Base-by-base conservation (phyloP, 2,797 vertebrate species). In the Allobates femoralis region DNA sequence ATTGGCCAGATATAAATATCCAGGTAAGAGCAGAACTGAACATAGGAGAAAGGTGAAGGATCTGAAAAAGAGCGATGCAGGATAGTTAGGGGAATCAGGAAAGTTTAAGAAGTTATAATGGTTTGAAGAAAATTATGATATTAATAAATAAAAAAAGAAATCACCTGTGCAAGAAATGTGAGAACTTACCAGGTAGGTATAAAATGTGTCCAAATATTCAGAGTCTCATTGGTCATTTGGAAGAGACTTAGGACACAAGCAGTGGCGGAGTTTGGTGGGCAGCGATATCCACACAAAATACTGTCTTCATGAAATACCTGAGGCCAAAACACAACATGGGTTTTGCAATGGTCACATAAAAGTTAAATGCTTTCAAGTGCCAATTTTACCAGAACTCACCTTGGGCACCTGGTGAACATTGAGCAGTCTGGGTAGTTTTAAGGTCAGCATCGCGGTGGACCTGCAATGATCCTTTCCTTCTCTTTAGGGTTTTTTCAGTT, bases 141-240 rank as follows among this genome's bases (percentile, higher is more conserved):
- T 75, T n/a, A 34, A 28, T n/a, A 34, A 28, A 19, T 30, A 30
- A 3, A 55, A 58, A 58, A 3, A 23, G 6, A 2, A 41, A 30
- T 15, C 15, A 21, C 34, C 5, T 41, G 7, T 55, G 21, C 5
- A 41, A 23, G 2, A 37, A 58, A 79, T 26, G 55, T 62, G 15
- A 1, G 6, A 56, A 60, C 83, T 85, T 94, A 99, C 98, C 97
- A 98, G 88, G 97, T 95, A 4, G 98, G 97, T 71, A 99, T 81
- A 73, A 99, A 96, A 89, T 99, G 98, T 0, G 98, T 99, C 98
- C 98, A 99, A 92, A 99, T 96, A 90, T 99, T 99, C 55, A 99
- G 92, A 0, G 98, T 99, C 94, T 99, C 98, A 53, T 99, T 99
- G 81, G 96, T 98, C 94, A 98, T 94, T 87, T 96, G 97, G 91